A percentile compares a stretch with the other conserved stretches of the same genome.
These are phyloP conservation scores for Aphelenchoides avenae DNA, from an alignment of 1,140 invertebrate species.

Conservation along the genomic window DNA sequence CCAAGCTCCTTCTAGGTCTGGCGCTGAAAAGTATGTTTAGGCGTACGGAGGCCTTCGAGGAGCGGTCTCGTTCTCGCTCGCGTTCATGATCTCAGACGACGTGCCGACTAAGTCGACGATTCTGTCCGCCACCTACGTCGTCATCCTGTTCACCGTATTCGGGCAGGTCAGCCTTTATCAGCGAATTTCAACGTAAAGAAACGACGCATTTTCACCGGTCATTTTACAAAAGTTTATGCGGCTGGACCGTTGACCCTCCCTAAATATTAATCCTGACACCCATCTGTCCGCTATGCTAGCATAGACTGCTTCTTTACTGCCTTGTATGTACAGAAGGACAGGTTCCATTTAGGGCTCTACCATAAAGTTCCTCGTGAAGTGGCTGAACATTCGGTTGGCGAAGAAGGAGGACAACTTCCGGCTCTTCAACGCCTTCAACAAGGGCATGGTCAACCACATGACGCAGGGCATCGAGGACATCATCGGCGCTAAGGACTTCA, in stretches of 20 bases:
- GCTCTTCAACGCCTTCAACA: slow-evolving; percentile 43
- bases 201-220: too few species aligned
- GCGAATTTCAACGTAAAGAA: too few species aligned
- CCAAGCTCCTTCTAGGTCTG: too few species aligned
- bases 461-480: slow-evolving; percentile 47
- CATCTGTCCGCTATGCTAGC: too few species aligned
- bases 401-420: slow-evolving; percentile 56
- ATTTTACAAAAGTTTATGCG: too few species aligned
- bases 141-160: slow-evolving; percentile 98
- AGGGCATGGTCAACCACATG: slow-evolving; percentile 40
- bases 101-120: slow-evolving; percentile 72
- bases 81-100: slow-evolving; percentile 75
- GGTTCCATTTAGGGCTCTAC: too few species aligned
- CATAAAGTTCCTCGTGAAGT: slow-evolving; percentile 88
- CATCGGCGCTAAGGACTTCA: slow-evolving; percentile 26
- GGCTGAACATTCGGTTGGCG: slow-evolving; percentile 82
- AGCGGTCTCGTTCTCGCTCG: slow-evolving; percentile 95
- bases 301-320: too few species aligned
- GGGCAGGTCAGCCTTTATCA: slow-evolving; percentile 70
- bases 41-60: slow-evolving; percentile 93
- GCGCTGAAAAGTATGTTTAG: slow-evolving; percentile 40
- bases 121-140: slow-evolving; percentile 91
- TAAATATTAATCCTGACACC: too few species aligned
- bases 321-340: too few species aligned
- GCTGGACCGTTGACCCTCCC: too few species aligned